Evolutionary conservation across 2,888 invertebrate genomes (phyloP).

Genomic region (Hirtodrosophila duncani): DNA sequence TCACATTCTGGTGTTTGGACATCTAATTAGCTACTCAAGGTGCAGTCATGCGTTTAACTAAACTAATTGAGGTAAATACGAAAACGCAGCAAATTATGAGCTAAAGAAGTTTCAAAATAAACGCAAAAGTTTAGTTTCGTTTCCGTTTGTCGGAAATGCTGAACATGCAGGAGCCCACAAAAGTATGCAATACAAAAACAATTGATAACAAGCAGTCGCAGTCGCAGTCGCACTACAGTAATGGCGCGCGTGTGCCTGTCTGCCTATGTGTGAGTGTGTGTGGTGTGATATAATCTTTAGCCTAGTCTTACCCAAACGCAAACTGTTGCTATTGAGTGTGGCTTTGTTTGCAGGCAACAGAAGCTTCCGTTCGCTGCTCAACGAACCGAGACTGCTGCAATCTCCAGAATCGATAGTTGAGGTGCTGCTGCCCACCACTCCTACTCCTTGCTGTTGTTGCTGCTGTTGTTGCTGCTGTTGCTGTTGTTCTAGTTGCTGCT

Average conservation of each 20-base stretch:
- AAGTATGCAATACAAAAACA: too few species aligned
- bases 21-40: not conserved
- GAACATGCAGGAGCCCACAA: too few species aligned
- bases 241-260: not conserved
- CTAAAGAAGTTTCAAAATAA: too few species aligned
- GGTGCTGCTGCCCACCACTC: conserved; percentile 76
- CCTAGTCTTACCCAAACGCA: conserved; percentile 76
- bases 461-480: conserved; percentile 39
- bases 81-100: conserved; percentile 25
- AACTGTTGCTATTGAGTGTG: conserved; percentile 67
- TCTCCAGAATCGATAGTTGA: conserved; percentile 78
- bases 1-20: not conserved
- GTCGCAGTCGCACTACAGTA: too few species aligned
- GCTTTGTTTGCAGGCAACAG: conserved; percentile 62
- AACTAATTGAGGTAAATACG: not conserved
- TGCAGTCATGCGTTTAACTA: not conserved
- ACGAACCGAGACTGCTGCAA: conserved; percentile 76
- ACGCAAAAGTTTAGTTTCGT: not conserved
- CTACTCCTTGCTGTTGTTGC: conserved; percentile 46
- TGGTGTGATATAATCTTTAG: conserved; percentile 1
- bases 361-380: conserved; percentile 75
- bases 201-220: too few species aligned
- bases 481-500: conserved; percentile 21
- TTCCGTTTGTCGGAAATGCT: too few species aligned
- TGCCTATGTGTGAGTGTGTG: conserved; percentile 2